These are phyloP conservation scores for Diplodus puntazzo DNA, from an alignment of 2,797 vertebrate species.

Conservation along the genomic window DNA sequence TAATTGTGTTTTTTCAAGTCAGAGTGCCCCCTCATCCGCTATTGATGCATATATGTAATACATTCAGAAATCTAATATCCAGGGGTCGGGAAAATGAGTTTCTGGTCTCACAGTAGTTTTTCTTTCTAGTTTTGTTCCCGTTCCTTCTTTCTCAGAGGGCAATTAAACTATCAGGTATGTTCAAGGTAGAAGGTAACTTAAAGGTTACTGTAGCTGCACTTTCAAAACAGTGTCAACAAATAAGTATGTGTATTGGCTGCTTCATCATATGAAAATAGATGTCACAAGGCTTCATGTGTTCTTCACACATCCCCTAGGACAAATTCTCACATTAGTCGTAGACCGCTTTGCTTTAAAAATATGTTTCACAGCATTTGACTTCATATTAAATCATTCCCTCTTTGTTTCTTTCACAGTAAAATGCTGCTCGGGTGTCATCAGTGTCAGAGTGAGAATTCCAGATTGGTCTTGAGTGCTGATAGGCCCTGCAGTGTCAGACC, in stretches of 20 bases:
- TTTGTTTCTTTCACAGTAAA: neutral
- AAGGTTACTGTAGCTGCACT: neutral
- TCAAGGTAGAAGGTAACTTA: neutral
- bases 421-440: neutral
- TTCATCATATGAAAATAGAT: neutral
- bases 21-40: constrained; percentile 8
- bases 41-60: constrained; percentile 5
- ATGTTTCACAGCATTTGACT: too few relatives aligned
- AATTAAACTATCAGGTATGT: neutral
- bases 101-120: neutral
- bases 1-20: constrained; percentile 1
- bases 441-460: too few relatives aligned
- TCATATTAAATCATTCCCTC: neutral
- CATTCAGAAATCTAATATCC: neutral
- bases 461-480: too few relatives aligned
- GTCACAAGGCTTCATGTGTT: neutral
- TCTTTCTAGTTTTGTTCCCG: neutral
- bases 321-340: too few relatives aligned
- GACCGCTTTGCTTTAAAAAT: too few relatives aligned
- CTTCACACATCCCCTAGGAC: too few relatives aligned
- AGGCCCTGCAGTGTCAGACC: too few relatives aligned
- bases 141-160: neutral
- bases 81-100: neutral
- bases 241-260: neutral
- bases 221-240: neutral